Evolutionary conservation across 2,113 vertebrate genomes (phyloP).

Genomic region (Cryptotis parvus): DNA sequence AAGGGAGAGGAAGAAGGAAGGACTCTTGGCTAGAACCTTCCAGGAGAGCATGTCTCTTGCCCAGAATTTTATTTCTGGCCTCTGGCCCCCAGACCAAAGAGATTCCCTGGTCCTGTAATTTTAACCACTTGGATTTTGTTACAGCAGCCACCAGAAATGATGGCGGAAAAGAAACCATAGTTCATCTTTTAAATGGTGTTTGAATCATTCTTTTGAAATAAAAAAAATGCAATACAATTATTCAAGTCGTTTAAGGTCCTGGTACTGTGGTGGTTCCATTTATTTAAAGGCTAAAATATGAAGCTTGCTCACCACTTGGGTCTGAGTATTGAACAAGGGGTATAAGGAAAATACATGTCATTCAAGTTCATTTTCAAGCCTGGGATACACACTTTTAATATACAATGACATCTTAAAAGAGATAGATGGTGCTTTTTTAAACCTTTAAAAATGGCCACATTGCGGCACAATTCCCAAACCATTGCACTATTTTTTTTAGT

Average conservation of each 20-base stretch:
- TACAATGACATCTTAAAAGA: background rate
- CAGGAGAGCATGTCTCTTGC: fast-evolving
- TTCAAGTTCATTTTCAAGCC: background rate
- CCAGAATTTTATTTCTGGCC: background rate
- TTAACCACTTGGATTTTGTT: background rate
- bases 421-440: background rate
- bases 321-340: background rate
- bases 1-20: background rate
- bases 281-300: background rate
- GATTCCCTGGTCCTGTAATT: too few species aligned
- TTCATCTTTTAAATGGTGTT: background rate
- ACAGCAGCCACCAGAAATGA: background rate
- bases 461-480: background rate
- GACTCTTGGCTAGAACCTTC: fast-evolving
- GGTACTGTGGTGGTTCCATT: background rate
- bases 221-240: background rate
- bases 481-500: background rate
- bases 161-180: background rate
- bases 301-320: background rate
- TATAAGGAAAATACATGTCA: background rate
- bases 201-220: background rate
- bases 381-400: background rate
- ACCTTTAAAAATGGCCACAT: background rate
- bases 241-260: background rate
- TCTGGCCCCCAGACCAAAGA: background rate